phyloP scores from a whole-genome alignment of 2,113 vertebrate species.

The Sturnira hondurensis region DNA sequence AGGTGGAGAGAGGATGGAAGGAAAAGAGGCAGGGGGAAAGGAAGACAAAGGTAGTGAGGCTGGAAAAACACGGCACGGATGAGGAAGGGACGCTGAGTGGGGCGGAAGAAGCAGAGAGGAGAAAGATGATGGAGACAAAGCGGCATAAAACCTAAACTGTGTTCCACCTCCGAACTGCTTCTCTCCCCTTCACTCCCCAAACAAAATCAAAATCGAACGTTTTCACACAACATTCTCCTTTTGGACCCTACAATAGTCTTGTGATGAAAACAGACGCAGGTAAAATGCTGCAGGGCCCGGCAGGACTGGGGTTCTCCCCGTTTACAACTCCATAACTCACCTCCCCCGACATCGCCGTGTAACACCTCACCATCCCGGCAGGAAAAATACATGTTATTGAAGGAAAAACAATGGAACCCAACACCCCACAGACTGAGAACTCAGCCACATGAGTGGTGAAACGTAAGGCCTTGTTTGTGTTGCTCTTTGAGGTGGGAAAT shows the following conservation, averaged over 20 bases:
- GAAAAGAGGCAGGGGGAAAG: too few species aligned
- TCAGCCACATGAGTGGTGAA: accelerated
- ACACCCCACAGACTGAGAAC: not conserved
- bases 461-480: not conserved
- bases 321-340: not conserved
- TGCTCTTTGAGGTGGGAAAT: not conserved
- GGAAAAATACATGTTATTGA: not conserved
- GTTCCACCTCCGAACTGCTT: too few species aligned
- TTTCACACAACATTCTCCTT: not conserved
- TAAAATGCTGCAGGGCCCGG: accelerated
- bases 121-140: accelerated
- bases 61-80: accelerated
- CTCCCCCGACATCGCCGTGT: not conserved
- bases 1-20: too few species aligned
- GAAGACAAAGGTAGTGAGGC: accelerated
- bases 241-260: not conserved
- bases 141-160: not conserved
- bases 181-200: not conserved
- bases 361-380: not conserved
- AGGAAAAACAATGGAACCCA: not conserved
- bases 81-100: not conserved
- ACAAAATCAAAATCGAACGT: not conserved
- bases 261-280: not conserved
- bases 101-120: not conserved
- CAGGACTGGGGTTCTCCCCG: not conserved